Evolutionary conservation across 2,797 vertebrate species (phyloP).

Genomic region (Chloroceryle amazona): DNA sequence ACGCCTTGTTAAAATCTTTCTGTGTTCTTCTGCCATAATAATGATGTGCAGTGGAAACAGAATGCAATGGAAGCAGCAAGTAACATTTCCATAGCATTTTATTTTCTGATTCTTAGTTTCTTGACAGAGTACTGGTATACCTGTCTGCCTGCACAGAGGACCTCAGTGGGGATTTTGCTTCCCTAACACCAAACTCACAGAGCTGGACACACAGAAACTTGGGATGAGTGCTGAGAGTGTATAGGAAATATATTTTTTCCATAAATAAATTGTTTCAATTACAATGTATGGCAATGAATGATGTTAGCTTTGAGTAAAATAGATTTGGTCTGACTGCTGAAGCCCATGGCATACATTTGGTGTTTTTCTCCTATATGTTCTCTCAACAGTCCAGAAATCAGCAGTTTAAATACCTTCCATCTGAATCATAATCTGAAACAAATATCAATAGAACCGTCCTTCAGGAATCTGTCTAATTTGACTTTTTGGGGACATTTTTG

Average conservation of each 20-base stretch:
- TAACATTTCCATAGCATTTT: not conserved
- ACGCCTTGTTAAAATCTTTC: not conserved
- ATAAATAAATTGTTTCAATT: not conserved
- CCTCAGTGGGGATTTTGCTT: not conserved
- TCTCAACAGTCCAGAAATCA: not conserved
- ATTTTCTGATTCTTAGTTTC: not conserved
- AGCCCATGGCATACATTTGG: not conserved
- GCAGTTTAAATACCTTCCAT: not conserved
- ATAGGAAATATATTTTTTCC: not conserved
- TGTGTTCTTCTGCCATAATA: rapidly evolving
- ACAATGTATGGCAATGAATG: not conserved
- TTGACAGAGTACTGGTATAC: not conserved
- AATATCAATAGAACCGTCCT: not conserved
- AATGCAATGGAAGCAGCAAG: not conserved
- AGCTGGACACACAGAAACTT: not conserved
- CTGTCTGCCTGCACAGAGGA: not conserved
- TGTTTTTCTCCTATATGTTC: not conserved
- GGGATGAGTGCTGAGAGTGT: not conserved
- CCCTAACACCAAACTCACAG: not conserved
- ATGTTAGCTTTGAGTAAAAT: not conserved
- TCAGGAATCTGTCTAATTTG: not conserved
- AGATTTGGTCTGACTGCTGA: not conserved
- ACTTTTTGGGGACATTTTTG: not conserved
- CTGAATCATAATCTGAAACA: not conserved
- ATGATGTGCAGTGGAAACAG: not conserved